Evolutionary conservation across 2,888 invertebrate genomes (phyloP).

Genomic region (Ormia ochracea): DNA sequence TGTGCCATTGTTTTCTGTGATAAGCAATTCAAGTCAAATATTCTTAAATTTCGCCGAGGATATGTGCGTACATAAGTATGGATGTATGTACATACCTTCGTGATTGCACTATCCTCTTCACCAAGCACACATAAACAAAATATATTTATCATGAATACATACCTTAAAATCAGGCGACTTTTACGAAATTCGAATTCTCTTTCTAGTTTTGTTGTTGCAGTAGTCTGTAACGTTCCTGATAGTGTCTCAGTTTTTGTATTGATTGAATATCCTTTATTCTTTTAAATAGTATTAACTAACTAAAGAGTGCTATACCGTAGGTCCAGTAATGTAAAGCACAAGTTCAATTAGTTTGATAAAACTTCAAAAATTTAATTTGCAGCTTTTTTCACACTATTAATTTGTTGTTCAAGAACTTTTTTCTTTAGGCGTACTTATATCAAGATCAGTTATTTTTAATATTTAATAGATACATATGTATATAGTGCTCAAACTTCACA

Average conservation of each 20-base stretch:
- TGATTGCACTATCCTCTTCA: not conserved
- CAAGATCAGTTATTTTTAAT: constrained; percentile 47
- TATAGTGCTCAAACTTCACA: constrained; percentile 33
- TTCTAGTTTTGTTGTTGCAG: constrained; percentile 18
- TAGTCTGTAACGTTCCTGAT: constrained; percentile 25
- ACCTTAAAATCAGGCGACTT: constrained; percentile 74
- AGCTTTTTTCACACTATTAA: not conserved
- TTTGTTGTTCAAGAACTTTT: constrained; percentile 16
- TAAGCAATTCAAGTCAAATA: not conserved
- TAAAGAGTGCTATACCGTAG: constrained; percentile 46
- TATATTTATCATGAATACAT: constrained; percentile 66
- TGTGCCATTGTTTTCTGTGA: constrained; percentile 18
- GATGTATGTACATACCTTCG: not conserved
- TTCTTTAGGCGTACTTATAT: constrained; percentile 46
- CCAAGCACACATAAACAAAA: not conserved
- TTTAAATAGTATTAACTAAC: constrained; percentile 16
- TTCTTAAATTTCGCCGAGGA: no score
- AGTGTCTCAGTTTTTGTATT: not conserved
- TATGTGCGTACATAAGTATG: no score
- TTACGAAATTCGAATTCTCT: constrained; percentile 54
- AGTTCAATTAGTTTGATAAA: constrained; percentile 33
- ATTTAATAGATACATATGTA: constrained; percentile 1
- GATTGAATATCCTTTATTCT: not conserved
- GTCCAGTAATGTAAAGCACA: constrained; percentile 57
- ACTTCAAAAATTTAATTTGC: not conserved